Percentiles rank a stretch among this genome's conserved stretches.
Conservation (phyloP, 2,888 invertebrate genomes). For the Eristalinus aeneus region DNA sequence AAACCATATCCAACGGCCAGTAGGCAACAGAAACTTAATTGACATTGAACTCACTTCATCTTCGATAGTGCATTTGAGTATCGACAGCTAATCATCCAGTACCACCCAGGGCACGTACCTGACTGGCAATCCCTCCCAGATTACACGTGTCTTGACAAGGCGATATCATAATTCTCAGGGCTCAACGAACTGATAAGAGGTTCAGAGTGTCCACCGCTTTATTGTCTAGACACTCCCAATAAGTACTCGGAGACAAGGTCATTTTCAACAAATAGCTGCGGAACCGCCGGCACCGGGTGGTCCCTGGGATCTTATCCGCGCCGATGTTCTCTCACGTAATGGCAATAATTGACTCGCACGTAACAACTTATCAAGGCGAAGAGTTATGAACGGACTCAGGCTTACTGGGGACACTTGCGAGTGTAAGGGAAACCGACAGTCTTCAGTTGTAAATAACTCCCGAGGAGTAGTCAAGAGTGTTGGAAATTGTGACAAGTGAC, state of each 20-base stretch:
- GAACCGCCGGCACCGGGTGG: slow-evolving; percentile 54
- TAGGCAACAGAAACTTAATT: not conserved
- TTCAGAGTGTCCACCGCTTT: not conserved
- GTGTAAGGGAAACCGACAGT: slow-evolving; percentile 14
- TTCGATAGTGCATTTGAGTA: not conserved
- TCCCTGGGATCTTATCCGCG: slow-evolving; percentile 38
- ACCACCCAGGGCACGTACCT: slow-evolving; percentile 19
- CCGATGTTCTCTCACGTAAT: slow-evolving; percentile 57
- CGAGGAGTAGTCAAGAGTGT: slow-evolving; percentile 20
- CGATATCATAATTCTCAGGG: slow-evolving; percentile 42
- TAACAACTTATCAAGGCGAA: slow-evolving; percentile 58
- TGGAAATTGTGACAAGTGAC: not conserved
- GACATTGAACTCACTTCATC: not conserved
- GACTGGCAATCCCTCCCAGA: slow-evolving; percentile 4
- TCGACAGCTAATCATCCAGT: not conserved
- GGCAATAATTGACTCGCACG: slow-evolving; percentile 65
- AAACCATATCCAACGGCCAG: not conserved
- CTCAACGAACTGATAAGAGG: slow-evolving; percentile 57
- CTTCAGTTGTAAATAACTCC: slow-evolving; percentile 30
- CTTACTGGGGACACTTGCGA: not conserved
- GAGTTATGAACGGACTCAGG: slow-evolving; percentile 33
- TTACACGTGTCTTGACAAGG: slow-evolving; percentile 44
- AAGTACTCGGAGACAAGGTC: slow-evolving; percentile 12
- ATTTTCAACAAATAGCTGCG: slow-evolving; percentile 15
- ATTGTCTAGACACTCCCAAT: slow-evolving; percentile 51